Conservation (phyloP, 2,888 invertebrate genomes). For the Ecliptopera silaceata region DNA sequence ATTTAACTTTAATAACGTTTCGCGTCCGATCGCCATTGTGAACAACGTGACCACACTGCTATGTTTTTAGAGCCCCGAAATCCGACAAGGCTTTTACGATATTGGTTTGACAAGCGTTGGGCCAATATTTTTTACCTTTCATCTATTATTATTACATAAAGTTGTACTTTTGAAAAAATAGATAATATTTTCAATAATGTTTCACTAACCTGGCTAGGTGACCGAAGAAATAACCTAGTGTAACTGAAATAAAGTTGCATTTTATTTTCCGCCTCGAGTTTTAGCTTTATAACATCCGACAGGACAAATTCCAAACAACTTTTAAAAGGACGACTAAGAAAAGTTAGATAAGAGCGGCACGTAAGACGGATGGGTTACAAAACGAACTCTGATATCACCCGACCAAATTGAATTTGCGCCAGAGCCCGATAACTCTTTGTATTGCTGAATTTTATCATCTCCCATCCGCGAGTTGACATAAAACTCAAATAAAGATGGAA, state of each 20-base stretch:
- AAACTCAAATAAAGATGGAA: conserved; percentile 44
- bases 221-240: background rate
- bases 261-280: conserved; percentile 1
- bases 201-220: too few species aligned
- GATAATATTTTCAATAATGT: too few species aligned
- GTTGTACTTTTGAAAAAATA: too few species aligned
- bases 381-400: conserved; percentile 33
- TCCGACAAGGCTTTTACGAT: too few species aligned
- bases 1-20: conserved; percentile 76
- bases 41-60: conserved; percentile 43
- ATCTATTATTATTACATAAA: too few species aligned
- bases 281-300: conserved; percentile 10
- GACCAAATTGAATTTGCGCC: conserved; percentile 45
- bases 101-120: too few species aligned
- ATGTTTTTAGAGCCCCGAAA: conserved; percentile 4
- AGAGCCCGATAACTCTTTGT: conserved; percentile 46
- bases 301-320: conserved; percentile 29
- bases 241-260: background rate
- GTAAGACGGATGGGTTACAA: conserved; percentile 37
- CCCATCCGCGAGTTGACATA: conserved; percentile 39
- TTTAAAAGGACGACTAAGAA: conserved; percentile 26
- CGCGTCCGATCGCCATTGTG: conserved; percentile 44
- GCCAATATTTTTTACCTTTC: too few species aligned
- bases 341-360: conserved; percentile 32
- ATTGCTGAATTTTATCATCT: conserved; percentile 48